Evolutionary conservation across 2,888 invertebrate genomes (phyloP), one percentile per base, ranked within the genome.

Genomic region (Ennomos quercinarius): DNA sequence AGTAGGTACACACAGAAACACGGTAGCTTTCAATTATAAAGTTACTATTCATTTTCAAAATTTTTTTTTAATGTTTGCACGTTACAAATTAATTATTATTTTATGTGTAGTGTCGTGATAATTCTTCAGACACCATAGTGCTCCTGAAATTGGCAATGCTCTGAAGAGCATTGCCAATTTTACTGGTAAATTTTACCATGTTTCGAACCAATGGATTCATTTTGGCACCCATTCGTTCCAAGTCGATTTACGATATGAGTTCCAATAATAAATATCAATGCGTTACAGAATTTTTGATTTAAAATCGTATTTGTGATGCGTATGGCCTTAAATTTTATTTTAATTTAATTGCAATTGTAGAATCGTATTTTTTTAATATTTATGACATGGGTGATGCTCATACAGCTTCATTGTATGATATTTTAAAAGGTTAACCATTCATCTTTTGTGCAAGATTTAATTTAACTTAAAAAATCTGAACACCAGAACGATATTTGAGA

Each of bases 161-260:
- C 27, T 27, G 2, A 2, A 4, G 6, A 27, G 5, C 6, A 27
- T 27, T 27, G 27, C 27, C 5, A 27, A 27, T 27, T 27, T 17
- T 17, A 17, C 17, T 17, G 17, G 17, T 17, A 1, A 17, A 17
- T 17, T 46, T 13, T 47, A 48, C 48, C 13, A 40, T 48, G 6
- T 42, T 50, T 36, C 37, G 48, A 73, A 36, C 60, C 67, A 73
- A 72, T 80, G 76, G 78, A 78, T 74, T 80, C 76, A 68, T 76
- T 81, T 78, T 76, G 80, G 80, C 72, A 71, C 75, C 75, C 76
- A 84, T 87, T 86, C 81, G 83, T 70, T 78, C 70, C 81, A 80
- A 76, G 62, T 66, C 78, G 79, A 87, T 88, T 87, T 87, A 88
- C 77, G 79, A 71, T 66, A 9, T 40, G 74, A 77, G 83, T 75